These are phyloP conservation scores for Penelope pileata DNA, from an alignment of 2,113 vertebrate species.

Conservation along the genomic window DNA sequence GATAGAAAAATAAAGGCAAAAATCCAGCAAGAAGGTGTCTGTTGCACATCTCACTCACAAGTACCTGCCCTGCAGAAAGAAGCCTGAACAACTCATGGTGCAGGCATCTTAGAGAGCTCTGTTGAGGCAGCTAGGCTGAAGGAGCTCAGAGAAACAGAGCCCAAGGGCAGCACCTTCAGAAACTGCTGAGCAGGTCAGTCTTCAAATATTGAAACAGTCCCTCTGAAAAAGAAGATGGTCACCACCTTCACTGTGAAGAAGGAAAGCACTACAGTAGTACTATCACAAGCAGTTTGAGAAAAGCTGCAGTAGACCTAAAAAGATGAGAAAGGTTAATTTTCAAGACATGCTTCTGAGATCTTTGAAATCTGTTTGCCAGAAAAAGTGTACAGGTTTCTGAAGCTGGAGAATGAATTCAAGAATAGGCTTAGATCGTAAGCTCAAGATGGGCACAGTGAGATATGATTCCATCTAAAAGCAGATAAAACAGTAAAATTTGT, in stretches of 20 bases:
- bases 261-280: not conserved
- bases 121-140: not conserved
- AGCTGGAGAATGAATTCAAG: not conserved
- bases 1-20: not conserved
- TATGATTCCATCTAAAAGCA: not conserved
- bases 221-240: not conserved
- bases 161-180: not conserved
- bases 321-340: not conserved
- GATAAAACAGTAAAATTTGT: not conserved
- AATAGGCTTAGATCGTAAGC: not conserved
- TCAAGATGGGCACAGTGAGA: not conserved
- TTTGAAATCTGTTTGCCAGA: not conserved
- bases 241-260: not conserved
- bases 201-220: not conserved
- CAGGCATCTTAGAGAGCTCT: not conserved
- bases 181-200: not conserved
- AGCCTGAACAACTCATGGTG: not conserved
- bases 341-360: not conserved
- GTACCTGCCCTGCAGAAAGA: not conserved
- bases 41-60: not conserved
- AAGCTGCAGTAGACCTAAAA: not conserved
- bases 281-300: not conserved
- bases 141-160: not conserved
- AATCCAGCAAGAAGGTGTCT: not conserved
- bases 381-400: not conserved